Evolutionary conservation across 2,888 invertebrate species (phyloP).

Genomic region (Andrena flavipes): DNA sequence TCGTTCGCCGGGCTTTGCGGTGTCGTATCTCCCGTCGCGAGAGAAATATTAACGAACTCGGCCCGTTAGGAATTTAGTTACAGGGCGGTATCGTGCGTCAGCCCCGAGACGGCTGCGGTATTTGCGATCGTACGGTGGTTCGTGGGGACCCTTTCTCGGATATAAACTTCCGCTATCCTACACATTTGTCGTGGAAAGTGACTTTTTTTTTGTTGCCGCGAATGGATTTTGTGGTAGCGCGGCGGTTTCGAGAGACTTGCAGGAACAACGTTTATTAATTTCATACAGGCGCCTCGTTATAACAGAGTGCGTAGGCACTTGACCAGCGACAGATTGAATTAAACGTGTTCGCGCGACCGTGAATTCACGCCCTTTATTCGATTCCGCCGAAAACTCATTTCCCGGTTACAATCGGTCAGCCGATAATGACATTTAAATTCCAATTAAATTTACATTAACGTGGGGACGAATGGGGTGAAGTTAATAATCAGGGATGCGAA

Average conservation of each 20-base stretch:
- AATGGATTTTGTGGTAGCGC: neutral
- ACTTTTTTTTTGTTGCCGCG: no score
- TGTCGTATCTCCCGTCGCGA: neutral
- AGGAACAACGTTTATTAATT: neutral
- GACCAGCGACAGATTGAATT: slow-evolving; percentile 37
- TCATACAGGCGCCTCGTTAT: no score
- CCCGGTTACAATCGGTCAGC: neutral
- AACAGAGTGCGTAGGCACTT: neutral
- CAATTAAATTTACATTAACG: slow-evolving; percentile 31
- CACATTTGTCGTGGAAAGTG: neutral
- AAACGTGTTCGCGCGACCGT: slow-evolving; percentile 16
- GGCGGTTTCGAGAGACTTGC: neutral
- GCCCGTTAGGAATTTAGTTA: neutral
- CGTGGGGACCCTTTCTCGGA: neutral
- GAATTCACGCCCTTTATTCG: slow-evolving; percentile 34
- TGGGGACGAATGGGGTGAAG: neutral
- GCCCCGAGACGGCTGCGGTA: neutral
- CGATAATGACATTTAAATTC: slow-evolving; percentile 15
- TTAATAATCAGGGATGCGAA: slow-evolving; percentile 10
- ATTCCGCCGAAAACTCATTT: slow-evolving; percentile 11
- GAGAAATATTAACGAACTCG: slow-evolving; percentile 21
- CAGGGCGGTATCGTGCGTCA: slow-evolving; percentile 2
- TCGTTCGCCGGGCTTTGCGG: neutral
- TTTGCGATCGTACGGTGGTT: neutral
- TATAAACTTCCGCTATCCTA: slow-evolving; percentile 1